phyloP scores from a whole-genome alignment of 2,113 vertebrate genomes.

The Maccullochella peelii region DNA sequence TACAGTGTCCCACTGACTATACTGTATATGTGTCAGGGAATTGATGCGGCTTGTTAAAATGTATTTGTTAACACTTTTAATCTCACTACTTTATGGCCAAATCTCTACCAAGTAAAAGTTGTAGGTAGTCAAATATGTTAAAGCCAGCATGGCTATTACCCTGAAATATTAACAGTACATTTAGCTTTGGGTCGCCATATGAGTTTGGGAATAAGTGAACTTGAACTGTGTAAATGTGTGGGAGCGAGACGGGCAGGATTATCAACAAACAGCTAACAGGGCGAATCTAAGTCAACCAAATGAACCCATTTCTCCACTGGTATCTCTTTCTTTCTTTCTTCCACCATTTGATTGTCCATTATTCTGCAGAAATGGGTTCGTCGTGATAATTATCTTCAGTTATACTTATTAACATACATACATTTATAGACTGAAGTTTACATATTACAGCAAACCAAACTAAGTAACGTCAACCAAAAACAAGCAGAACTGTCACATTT shows the following conservation, averaged over 20 bases:
- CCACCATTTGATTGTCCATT: too few species aligned
- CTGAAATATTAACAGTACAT: background rate
- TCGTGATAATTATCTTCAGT: too few species aligned
- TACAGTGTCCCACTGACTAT: background rate
- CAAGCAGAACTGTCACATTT: background rate
- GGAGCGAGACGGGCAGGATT: background rate
- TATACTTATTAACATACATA: background rate
- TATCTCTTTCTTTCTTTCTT: background rate
- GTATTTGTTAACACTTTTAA: constrained; percentile 21
- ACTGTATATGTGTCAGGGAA: background rate
- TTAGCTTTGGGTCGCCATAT: background rate
- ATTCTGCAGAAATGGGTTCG: too few species aligned
- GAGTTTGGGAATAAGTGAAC: background rate
- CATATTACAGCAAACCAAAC: background rate
- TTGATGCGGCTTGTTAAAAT: constrained; percentile 5
- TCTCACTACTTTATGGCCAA: constrained; percentile 6
- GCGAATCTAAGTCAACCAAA: too few species aligned
- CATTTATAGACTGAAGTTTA: background rate
- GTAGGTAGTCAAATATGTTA: background rate
- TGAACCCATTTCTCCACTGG: too few species aligned
- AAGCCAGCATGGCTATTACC: background rate
- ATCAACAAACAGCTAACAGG: too few species aligned
- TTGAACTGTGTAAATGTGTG: background rate
- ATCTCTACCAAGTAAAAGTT: constrained; percentile 13
- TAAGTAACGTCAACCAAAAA: background rate